These are phyloP conservation scores for Oconnorella tubifera DNA, from an alignment of 2,888 invertebrate species.

Conservation along the genomic window DNA sequence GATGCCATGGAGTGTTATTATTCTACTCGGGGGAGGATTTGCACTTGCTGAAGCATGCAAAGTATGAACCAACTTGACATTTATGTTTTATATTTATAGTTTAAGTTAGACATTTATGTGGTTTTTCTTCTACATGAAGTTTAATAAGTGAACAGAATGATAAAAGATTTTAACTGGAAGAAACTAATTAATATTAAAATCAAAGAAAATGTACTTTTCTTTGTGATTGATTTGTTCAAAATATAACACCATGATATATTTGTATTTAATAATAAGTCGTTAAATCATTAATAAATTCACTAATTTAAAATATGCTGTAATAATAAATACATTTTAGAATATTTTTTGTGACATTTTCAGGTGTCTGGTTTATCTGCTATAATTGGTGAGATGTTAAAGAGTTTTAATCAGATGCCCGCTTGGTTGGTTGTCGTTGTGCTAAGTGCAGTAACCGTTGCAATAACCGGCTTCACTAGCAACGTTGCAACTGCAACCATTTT, in stretches of 20 bases:
- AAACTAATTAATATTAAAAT: no score
- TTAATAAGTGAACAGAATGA: not conserved
- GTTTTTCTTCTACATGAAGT: not conserved
- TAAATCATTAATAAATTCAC: no score
- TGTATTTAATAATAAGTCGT: no score
- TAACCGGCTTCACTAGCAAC: conserved; percentile 52
- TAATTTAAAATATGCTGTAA: no score
- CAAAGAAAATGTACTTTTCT: no score
- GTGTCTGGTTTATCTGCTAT: conserved; percentile 46
- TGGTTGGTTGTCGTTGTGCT: conserved; percentile 46
- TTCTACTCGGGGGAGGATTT: conserved; percentile 83
- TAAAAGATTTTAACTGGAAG: not conserved
- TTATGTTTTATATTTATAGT: not conserved
- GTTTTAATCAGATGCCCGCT: conserved; percentile 40
- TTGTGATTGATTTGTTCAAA: no score
- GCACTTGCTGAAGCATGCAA: conserved; percentile 83
- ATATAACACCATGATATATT: no score
- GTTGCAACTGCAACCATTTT: conserved; percentile 50
- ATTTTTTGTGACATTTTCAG: conserved; percentile 30
- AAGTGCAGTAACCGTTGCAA: conserved; percentile 44
- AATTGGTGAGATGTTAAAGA: conserved; percentile 42
- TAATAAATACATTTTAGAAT: no score
- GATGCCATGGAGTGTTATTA: conserved; percentile 84
- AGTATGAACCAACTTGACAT: conserved; percentile 40
- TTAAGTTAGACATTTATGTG: not conserved